Base-by-base conservation (phyloP, 2,888 invertebrate species). In the Drosophila recens region DNA sequence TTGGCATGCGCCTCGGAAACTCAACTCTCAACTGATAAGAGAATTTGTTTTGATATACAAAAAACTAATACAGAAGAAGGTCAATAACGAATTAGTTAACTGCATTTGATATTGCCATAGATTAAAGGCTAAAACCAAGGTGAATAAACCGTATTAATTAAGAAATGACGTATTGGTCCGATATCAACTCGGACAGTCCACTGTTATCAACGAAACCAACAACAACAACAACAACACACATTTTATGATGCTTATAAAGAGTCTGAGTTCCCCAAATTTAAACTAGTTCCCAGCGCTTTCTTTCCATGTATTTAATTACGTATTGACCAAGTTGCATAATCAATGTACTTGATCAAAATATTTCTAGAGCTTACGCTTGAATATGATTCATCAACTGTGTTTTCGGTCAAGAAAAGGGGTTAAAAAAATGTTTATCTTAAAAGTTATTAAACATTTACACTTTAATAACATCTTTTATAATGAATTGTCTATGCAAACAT, bases 121-220 rank as follows among this genome's bases (percentile, higher is more conserved):
- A 77, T 72, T 77, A 77, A 48, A 23, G 4, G 42, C 51, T 23
- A 45, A 52, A 56, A 38, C 61, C 38, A 33, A 68, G 34, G 36
- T 53, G 66, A 66, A 72, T 75, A 58, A 62, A 48, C 54, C 34
- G 34, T 48, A 59, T 57, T 56, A 56, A 53, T 77, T 63, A 56
- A 57, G 72, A 59, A 56, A 72, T 75, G 78, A 77, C 78, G 75
- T 67, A 40, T 56, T 33, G 33, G 49, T 20, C 13, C n/a, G 61
- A 49, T 54, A 65, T 57, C 52, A 36, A 38, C 13, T 45, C 23
- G 23, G 45, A 27, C 57, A 17, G 45, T 45, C 42, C 54, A 30
- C 10, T 34, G 23, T 45, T 57, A 57, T 58, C 40, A 57, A 34
- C 23, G 15, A 23, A 48, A 49, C 23, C 48, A 34, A 42, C 45